Conservation (phyloP, 2,113 vertebrate species). For the Stegostoma tigrinum region DNA sequence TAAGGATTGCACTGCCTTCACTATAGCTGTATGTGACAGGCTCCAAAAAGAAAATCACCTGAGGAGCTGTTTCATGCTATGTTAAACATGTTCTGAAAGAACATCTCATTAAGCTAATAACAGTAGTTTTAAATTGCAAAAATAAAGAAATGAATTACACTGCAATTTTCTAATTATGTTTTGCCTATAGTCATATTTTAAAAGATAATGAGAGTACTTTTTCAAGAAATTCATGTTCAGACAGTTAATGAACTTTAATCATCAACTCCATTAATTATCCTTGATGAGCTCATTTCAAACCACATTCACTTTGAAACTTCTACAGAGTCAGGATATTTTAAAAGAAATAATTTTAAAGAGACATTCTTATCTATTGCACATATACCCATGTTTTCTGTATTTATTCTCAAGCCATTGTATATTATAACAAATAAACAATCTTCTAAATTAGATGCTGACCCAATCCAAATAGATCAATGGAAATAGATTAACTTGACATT, state of each 20-base stretch:
- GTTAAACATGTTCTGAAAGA: constrained; percentile 30
- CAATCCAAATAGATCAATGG: too few species aligned
- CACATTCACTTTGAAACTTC: constrained; percentile 3
- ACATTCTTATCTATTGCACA: background rate
- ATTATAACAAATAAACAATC: background rate
- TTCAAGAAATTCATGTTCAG: constrained; percentile 27
- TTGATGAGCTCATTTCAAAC: constrained; percentile 21
- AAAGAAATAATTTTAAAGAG: background rate
- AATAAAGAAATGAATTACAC: constrained; percentile 35
- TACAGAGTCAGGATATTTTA: background rate
- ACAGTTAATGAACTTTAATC: constrained; percentile 33
- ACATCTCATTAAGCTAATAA: constrained; percentile 35
- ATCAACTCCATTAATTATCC: constrained; percentile 22
- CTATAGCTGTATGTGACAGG: background rate
- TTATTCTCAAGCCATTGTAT: background rate
- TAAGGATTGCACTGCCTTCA: background rate
- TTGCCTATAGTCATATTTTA: constrained; percentile 21
- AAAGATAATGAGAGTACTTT: constrained; percentile 30
- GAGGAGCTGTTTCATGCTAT: constrained; percentile 24
- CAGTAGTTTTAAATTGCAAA: constrained; percentile 32
- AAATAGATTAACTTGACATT: background rate
- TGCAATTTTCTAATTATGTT: constrained; percentile 31
- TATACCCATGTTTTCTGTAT: background rate
- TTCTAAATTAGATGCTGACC: background rate
- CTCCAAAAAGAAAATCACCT: background rate